These are phyloP conservation scores for Podiceps cristatus DNA, from an alignment of 2,113 vertebrate genomes.

Conservation along the genomic window DNA sequence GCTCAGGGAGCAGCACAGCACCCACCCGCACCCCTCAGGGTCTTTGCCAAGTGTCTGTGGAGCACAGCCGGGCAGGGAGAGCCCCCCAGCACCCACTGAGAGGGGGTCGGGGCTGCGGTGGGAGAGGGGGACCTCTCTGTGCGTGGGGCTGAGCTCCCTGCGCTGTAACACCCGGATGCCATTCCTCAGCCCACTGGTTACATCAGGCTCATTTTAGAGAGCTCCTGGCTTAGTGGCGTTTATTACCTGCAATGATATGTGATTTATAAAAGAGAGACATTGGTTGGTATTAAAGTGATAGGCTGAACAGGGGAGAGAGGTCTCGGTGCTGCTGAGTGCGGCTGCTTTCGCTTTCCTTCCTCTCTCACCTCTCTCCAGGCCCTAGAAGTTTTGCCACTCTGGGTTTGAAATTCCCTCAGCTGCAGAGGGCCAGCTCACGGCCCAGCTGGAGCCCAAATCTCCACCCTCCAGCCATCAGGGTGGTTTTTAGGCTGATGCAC, in stretches of 20 bases:
- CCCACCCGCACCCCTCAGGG: not conserved
- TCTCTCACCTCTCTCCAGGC: not conserved
- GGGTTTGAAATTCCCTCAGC: too few species aligned
- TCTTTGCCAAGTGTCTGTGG: not conserved
- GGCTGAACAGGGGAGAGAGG: not conserved
- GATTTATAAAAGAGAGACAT: accelerated
- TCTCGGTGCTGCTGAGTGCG: not conserved
- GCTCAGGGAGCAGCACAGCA: not conserved
- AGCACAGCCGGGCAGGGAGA: not conserved
- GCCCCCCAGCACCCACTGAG: too few species aligned
- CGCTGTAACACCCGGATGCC: not conserved
- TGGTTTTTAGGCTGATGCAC: not conserved
- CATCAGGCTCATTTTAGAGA: not conserved
- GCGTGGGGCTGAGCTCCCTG: not conserved
- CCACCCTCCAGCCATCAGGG: not conserved
- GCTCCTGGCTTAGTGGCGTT: not conserved
- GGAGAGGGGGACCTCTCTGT: not conserved
- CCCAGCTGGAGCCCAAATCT: not conserved
- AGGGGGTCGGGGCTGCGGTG: not conserved
- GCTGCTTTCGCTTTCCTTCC: not conserved
- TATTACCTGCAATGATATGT: not conserved
- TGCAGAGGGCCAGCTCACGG: not conserved
- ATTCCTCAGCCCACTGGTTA: accelerated
- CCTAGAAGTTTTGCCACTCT: not conserved
- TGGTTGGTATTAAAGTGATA: not conserved